Evolutionary conservation across 2,113 vertebrate genomes (phyloP), one percentile per base, ranked within the genome.

Genomic region (Periophthalmodon schlosseri): DNA sequence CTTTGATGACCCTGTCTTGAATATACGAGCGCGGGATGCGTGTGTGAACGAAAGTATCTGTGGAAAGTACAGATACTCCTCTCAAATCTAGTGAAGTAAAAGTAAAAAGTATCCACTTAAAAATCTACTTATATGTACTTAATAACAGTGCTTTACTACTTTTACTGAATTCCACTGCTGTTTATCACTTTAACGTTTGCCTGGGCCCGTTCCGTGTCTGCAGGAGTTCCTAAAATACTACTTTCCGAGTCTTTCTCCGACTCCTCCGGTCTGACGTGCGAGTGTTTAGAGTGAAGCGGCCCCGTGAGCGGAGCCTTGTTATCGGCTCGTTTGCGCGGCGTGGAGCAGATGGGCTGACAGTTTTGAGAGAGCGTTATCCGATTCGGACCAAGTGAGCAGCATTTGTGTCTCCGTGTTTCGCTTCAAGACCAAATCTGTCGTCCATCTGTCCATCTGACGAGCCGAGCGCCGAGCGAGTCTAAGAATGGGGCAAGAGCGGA

Each of bases 381-480:
- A 20, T 39, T 36, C 15, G 34, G 63, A 65, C 63, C 33, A 36
- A 65, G 33, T n/a, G 63, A 39, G 34, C 63, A 65, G 18, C 63
- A 65, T 65, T 65, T 65, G 63, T 65, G 33, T 65, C 34, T 65
- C 34, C n/a, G 16, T 65, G 63, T 36, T 39, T 65, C 18, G 8
- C 63, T 65, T 65, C 18, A n/a, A 65, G 63, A 65, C 63, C 34
- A n/a, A 65, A 65, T 39, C 34, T 65, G 63, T 39, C 63, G 63
- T 65, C 63, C 63, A 65, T 65, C 63, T 65, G 63, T n/a, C 63
- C 63, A 36, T 33, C 60, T 33, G 60, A 63, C 14, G 15, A 63
- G 16, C 33, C 18, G 14, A 34, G 24, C 0, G 23, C 13, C 13
- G 28, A 36, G 61, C 16, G 28, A 18, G 33, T 39, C 2, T 39